These are phyloP conservation scores for Cephus spinipes DNA, from an alignment of 2,888 invertebrate species.

Conservation along the genomic window DNA sequence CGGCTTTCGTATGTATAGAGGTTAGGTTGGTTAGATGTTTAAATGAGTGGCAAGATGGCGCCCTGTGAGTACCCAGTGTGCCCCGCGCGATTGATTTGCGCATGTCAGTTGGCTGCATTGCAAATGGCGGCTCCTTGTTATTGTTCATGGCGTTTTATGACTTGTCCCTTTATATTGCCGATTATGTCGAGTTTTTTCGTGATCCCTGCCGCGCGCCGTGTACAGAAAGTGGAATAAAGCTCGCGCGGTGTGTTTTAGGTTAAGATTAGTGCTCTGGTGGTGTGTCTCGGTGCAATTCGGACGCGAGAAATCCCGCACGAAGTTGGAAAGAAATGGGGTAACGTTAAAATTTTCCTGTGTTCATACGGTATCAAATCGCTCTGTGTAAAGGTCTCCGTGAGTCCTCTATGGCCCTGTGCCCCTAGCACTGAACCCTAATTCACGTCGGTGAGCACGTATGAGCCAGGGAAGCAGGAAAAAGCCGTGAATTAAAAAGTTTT, in stretches of 20 bases:
- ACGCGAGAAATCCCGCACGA: constrained; percentile 58
- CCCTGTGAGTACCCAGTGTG: constrained; percentile 57
- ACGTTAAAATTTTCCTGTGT: constrained; percentile 60
- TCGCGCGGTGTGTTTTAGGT: constrained; percentile 51
- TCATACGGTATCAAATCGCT: constrained; percentile 58
- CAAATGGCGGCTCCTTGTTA: constrained; percentile 99
- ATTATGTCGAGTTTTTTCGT: constrained; percentile 63
- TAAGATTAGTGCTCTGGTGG: constrained; percentile 52
- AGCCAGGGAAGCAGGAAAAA: constrained; percentile 13
- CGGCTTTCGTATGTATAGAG: constrained; percentile 14
- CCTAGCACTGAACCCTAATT: constrained; percentile 22
- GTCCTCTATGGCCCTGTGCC: constrained; percentile 17
- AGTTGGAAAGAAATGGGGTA: constrained; percentile 65
- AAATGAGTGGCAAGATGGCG: constrained; percentile 61
- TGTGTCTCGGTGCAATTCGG: constrained; percentile 53
- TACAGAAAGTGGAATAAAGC: constrained; percentile 56
- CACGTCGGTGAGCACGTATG: constrained; percentile 26
- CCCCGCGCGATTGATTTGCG: constrained; percentile 71
- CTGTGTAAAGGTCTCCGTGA: constrained; percentile 41
- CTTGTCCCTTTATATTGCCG: constrained; percentile 65
- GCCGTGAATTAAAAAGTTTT: constrained; percentile 31
- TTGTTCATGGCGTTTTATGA: constrained; percentile 89
- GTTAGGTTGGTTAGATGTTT: constrained; percentile 36
- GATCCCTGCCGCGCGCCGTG: constrained; percentile 55
- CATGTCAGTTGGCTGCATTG: constrained; percentile 86